Evolutionary conservation across 2,888 invertebrate genomes (phyloP), one percentile per base, ranked within the genome.

Genomic region (Brenthis ino): DNA sequence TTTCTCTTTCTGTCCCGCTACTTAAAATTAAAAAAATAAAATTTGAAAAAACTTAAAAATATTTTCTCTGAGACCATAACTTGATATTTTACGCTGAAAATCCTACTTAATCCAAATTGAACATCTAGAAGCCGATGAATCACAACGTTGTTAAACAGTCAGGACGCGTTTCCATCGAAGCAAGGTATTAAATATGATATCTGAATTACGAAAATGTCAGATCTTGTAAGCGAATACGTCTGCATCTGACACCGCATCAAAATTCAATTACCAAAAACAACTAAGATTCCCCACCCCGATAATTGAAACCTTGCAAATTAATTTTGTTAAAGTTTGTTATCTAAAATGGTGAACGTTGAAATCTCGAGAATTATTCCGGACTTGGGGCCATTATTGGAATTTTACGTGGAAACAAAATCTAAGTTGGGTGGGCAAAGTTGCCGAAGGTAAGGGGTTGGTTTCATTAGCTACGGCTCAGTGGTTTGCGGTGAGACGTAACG

Each of bases 241-340:
- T 77, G 77, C 70, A 72, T 67, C 72, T 72, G 76, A 77, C 74
- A 74, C 71, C 67, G 63, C 53, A 71, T 69, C 71, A 68, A 71
- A 75, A 75, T 76, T 74, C 71, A 75, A 78, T 76, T 76, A 75
- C 72, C 71, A 61, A 67, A 74, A 76, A 72, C 72, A 73, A 69
- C 64, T 68, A 68, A 74, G 67, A 74, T 69, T 72, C 70, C 72
- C 74, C 67, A 68, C 72, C 63, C 56, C 12, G 60, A 58, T 56
- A 67, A 67, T 70, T 67, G 65, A 67, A 65, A 63, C 57, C 67
- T 65, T 48, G 70, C 73, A 72, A 75, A 76, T 77, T 75, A 77
- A 77, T 78, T 78, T 72, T 72, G 70, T 75, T 74, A 77, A 78
- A 77, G 74, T 78, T 77, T 65, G 65, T 73, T 72, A 77, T 77